Percentiles rank a stretch among this genome's conserved stretches.
These are phyloP conservation scores for Apantesis nais DNA, from an alignment of 2,888 invertebrate species.

Conservation along the genomic window DNA sequence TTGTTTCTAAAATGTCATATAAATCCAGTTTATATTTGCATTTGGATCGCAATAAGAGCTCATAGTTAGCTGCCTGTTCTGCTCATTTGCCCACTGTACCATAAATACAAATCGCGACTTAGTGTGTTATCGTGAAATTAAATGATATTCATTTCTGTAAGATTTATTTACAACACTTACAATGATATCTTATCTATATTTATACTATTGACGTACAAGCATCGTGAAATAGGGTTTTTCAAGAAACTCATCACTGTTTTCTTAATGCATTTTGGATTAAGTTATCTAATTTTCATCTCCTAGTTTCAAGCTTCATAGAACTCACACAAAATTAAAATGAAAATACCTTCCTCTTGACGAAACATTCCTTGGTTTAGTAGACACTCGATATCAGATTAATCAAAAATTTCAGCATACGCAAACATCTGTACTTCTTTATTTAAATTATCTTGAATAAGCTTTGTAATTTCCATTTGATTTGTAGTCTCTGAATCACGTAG, in stretches of 20 bases:
- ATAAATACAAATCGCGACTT: too few species aligned
- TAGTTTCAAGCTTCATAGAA: neutral
- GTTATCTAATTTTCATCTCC: neutral
- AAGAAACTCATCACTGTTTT: neutral
- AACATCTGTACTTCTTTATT: neutral
- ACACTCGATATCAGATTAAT: neutral
- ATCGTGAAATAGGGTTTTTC: neutral
- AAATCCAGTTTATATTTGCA: too few species aligned
- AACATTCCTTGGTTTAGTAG: neutral
- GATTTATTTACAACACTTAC: too few species aligned
- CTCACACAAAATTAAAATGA: neutral
- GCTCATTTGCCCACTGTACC: too few species aligned
- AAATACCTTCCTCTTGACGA: neutral
- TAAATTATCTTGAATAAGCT: neutral
- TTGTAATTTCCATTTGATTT: neutral
- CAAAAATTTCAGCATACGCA: neutral
- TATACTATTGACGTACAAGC: too few species aligned
- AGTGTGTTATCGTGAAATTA: too few species aligned
- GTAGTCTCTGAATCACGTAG: neutral
- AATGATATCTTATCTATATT: too few species aligned
- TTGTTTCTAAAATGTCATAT: too few species aligned
- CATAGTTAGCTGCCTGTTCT: too few species aligned
- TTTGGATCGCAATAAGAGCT: too few species aligned
- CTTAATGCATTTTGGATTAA: neutral
- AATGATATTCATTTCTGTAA: too few species aligned